These are phyloP conservation scores for Apostichopus californicus DNA, from an alignment of 35 echinoderm and acorn worm genomes.

Conservation along the genomic window DNA sequence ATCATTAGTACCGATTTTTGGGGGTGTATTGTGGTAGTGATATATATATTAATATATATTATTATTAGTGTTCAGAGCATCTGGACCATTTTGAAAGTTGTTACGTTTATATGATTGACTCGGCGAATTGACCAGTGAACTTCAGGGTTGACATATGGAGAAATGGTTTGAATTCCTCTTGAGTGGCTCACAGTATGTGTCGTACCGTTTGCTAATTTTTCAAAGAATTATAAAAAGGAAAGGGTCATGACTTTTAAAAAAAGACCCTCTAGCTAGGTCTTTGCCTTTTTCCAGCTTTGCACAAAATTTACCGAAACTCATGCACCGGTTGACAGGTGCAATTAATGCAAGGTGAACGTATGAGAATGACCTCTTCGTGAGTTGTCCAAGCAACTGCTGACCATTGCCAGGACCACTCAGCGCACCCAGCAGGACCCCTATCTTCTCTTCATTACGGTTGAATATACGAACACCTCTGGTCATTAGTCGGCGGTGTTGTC, in stretches of 20 bases:
- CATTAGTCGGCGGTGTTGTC: neutral
- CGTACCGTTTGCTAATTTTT: neutral
- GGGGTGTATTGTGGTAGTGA: too few relatives aligned
- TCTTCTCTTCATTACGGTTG: neutral
- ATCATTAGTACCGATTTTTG: too few relatives aligned
- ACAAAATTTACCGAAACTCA: neutral
- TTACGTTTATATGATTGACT: too few relatives aligned
- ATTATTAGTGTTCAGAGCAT: too few relatives aligned
- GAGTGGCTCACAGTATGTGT: neutral
- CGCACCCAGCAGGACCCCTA: neutral
- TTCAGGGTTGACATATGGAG: neutral
- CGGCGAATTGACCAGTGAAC: too few relatives aligned
- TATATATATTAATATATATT: too few relatives aligned
- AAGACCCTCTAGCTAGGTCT: neutral
- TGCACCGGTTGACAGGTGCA: slow-evolving; percentile 5
- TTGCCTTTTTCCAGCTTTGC: too few relatives aligned
- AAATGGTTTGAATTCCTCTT: neutral
- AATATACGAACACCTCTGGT: neutral
- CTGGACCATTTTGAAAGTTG: too few relatives aligned
- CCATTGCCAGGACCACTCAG: slow-evolving; percentile 9
- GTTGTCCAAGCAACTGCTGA: neutral
- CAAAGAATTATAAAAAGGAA: slow-evolving; percentile 1
- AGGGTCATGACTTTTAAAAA: neutral
- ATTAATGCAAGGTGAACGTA: slow-evolving; percentile 23
- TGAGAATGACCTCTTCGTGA: neutral